phyloP scores from a whole-genome alignment of 2,113 vertebrate genomes.

The Cyanoramphus novaezelandiae region DNA sequence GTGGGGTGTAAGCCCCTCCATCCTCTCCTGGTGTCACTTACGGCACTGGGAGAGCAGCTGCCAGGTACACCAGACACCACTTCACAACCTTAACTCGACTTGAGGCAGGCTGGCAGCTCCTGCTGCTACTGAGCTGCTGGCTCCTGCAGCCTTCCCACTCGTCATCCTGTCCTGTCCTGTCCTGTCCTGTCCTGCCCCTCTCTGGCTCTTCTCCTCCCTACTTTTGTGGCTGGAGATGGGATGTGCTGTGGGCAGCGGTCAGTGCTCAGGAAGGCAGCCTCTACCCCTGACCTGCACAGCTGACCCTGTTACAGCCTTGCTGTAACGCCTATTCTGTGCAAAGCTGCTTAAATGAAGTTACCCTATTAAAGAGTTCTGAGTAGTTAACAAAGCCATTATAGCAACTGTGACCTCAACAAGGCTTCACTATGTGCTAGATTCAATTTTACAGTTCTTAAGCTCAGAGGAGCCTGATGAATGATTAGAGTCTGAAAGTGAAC shows the following conservation, averaged over 20 bases:
- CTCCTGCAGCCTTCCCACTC: constrained; percentile 15
- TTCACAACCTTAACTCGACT: neutral
- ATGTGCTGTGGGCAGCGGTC: neutral
- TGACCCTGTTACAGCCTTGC: neutral
- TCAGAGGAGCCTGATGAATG: neutral
- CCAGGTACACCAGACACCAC: neutral
- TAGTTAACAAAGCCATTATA: neutral
- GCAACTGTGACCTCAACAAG: neutral
- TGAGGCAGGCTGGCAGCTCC: neutral
- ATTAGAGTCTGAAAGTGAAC: neutral
- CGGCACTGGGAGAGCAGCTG: neutral
- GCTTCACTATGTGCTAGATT: neutral
- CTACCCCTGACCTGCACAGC: neutral
- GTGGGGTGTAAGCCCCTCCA: neutral
- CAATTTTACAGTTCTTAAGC: constrained; percentile 7
- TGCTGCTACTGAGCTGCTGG: neutral
- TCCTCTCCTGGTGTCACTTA: rapidly evolving
- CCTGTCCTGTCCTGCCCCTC: neutral
- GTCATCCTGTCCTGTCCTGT: neutral
- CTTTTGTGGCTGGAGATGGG: neutral
- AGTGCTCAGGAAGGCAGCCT: neutral
- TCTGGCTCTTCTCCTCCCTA: neutral
- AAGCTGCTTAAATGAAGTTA: neutral
- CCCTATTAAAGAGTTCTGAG: rapidly evolving
- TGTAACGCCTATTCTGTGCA: neutral